Evolutionary conservation across 2,888 invertebrate species (phyloP).

Genomic region (Eremobia ochroleuca): DNA sequence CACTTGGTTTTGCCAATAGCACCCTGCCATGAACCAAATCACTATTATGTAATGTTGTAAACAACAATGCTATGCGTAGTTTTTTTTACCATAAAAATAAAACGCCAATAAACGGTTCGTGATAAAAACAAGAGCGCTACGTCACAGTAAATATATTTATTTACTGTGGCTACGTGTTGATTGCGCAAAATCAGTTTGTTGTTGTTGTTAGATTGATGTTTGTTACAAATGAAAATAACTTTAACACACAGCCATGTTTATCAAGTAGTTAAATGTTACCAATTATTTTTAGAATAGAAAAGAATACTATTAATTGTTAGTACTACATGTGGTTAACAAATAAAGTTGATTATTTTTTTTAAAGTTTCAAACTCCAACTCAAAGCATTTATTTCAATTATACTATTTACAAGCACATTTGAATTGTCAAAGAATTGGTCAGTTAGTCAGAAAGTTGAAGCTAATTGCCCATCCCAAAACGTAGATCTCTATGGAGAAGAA

Average conservation of each 20-base stretch:
- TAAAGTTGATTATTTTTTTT: not conserved
- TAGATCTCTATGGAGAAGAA: too few species aligned
- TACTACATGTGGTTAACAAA: not conserved
- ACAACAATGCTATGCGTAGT: constrained; percentile 7
- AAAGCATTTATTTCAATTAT: too few species aligned
- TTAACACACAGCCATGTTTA: not conserved
- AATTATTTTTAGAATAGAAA: not conserved
- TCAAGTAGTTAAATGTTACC: not conserved
- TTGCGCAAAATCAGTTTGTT: constrained; percentile 41
- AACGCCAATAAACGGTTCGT: constrained; percentile 40
- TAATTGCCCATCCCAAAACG: too few species aligned
- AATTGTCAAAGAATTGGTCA: too few species aligned
- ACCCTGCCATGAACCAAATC: not conserved
- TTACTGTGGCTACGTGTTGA: too few species aligned
- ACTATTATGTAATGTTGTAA: constrained; percentile 31
- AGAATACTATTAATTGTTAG: not conserved
- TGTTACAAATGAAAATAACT: constrained; percentile 22
- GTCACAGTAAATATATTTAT: too few species aligned
- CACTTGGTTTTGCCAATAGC: not conserved
- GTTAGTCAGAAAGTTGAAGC: too few species aligned
- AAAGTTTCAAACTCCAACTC: too few species aligned
- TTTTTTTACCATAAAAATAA: constrained; percentile 34
- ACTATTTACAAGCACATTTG: too few species aligned
- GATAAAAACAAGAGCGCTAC: constrained; percentile 34
- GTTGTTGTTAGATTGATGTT: constrained; percentile 2